A percentile compares a stretch with the other conserved stretches of the same genome.
Conservation (phyloP, 92 coral and sea anemone species). For the Epizoanthus rinbou region DNA sequence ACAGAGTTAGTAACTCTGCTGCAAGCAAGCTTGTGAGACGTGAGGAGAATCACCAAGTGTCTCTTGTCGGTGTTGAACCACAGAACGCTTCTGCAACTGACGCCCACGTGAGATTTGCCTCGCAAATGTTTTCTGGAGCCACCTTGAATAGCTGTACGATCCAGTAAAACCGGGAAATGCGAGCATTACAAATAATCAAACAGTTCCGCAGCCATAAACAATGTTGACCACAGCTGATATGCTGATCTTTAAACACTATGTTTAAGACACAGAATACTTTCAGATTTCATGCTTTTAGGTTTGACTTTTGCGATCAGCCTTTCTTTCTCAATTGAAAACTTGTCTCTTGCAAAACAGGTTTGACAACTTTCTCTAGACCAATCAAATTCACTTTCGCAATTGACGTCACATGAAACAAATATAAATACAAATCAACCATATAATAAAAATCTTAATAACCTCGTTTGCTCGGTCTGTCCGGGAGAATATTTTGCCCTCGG, state of each 20-base stretch:
- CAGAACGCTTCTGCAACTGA: neutral
- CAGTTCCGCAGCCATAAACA: neutral
- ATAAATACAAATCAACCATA: too few species aligned
- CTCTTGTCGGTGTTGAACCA: neutral
- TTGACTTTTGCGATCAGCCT: too few species aligned
- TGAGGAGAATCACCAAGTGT: constrained; percentile 13
- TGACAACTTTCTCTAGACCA: too few species aligned
- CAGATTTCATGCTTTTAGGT: neutral
- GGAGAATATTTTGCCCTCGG: too few species aligned
- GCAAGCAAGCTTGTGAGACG: neutral
- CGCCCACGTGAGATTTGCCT: neutral
- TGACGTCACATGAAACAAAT: too few species aligned
- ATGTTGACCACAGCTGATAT: constrained; percentile 10
- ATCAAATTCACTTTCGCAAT: too few species aligned
- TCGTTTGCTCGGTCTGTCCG: too few species aligned
- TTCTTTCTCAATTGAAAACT: too few species aligned
- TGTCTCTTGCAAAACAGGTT: too few species aligned
- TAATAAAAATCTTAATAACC: too few species aligned
- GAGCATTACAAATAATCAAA: neutral
- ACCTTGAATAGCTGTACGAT: neutral
- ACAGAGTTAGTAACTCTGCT: too few species aligned
- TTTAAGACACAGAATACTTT: constrained; percentile 15
- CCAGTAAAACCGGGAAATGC: constrained; percentile 10
- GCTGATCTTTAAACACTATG: constrained; percentile 2
- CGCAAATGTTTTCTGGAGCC: neutral